A percentile compares a stretch with the other conserved stretches of the same genome.
These are phyloP conservation scores for Notodonta dromedarius DNA, from an alignment of 2,888 invertebrate species.

Conservation along the genomic window DNA sequence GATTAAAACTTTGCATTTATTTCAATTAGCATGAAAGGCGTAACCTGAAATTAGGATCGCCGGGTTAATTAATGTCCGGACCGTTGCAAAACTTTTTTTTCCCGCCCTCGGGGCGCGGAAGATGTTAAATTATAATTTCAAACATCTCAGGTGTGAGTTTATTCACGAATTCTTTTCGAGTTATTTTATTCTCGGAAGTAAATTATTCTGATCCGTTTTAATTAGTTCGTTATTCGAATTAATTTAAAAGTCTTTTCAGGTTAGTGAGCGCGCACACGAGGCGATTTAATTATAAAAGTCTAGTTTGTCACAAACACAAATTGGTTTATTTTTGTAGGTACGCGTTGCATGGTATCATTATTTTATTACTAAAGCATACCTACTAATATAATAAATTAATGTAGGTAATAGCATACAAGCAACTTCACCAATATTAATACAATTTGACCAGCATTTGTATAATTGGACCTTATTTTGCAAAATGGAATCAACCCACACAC, in stretches of 20 bases:
- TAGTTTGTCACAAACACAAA: no score
- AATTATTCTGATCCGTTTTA: slow-evolving; percentile 10
- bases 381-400: no score
- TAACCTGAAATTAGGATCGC: slow-evolving; percentile 71
- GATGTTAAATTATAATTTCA: slow-evolving; percentile 58
- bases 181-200: slow-evolving; percentile 25
- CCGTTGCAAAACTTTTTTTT: slow-evolving; percentile 46
- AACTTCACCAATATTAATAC: no score
- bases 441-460: no score
- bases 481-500: no score
- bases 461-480: no score
- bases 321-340: no score
- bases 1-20: slow-evolving; percentile 73
- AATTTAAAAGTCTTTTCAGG: neutral
- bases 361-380: no score
- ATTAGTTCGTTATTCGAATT: neutral
- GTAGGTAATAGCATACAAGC: no score
- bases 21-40: slow-evolving; percentile 72
- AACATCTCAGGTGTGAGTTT: slow-evolving; percentile 63
- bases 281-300: neutral
- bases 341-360: no score
- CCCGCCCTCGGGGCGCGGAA: slow-evolving; percentile 43
- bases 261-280: neutral
- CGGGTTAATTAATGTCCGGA: slow-evolving; percentile 68
- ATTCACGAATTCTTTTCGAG: slow-evolving; percentile 46